phyloP scores from a whole-genome alignment of 2,113 vertebrate species.

The Malurus melanocephalus region DNA sequence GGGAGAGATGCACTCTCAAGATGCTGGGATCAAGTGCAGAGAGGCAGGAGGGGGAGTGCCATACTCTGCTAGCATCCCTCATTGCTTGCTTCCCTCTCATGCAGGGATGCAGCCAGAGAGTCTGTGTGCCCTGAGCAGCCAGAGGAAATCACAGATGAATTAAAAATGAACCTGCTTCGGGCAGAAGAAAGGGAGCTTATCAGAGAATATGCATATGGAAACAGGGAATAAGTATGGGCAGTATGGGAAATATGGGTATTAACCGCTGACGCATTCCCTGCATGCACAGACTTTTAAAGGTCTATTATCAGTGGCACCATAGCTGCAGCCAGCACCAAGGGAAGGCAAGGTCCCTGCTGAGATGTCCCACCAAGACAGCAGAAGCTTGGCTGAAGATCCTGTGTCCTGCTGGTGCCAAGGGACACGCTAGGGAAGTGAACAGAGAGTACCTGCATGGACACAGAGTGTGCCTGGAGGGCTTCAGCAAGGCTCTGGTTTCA shows the following conservation, averaged over 20 bases:
- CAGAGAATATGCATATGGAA: background rate
- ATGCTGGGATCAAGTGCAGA: background rate
- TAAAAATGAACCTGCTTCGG: background rate
- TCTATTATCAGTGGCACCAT: background rate
- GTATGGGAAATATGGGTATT: background rate
- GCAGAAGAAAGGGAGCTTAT: background rate
- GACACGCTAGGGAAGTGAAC: background rate
- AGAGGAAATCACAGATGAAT: background rate
- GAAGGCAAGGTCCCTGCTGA: background rate
- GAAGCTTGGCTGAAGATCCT: background rate
- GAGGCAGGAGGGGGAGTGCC: background rate
- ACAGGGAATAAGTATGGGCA: background rate
- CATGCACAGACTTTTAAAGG: background rate
- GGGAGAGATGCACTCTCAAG: background rate
- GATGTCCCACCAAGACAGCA: background rate
- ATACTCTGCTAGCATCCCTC: background rate
- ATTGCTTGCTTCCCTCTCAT: background rate
- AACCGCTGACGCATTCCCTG: background rate
- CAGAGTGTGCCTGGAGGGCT: background rate
- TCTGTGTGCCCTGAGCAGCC: background rate
- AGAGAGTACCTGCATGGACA: background rate
- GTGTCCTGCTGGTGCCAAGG: background rate
- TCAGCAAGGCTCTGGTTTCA: background rate
- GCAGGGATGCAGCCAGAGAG: background rate
- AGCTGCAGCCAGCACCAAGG: background rate